Conservation (phyloP, 2,888 invertebrate species). For the Callinectes sapidus region DNA sequence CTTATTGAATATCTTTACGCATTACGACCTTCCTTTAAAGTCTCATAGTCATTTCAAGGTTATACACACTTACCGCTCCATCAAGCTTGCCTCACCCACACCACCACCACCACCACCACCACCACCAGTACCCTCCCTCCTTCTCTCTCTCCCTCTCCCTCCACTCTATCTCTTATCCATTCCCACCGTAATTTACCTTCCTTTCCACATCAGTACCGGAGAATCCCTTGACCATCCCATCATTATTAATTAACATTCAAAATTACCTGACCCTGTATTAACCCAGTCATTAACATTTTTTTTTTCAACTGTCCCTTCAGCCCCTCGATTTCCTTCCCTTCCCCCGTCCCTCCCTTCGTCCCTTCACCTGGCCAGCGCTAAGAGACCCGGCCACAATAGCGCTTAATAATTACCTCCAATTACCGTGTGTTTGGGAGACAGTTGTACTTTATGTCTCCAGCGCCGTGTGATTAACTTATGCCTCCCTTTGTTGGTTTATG, state of each 20-base stretch:
- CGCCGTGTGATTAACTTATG: slow-evolving; percentile 42
- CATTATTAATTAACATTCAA: slow-evolving; percentile 41
- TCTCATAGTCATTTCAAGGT: background rate
- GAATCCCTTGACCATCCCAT: slow-evolving; percentile 19
- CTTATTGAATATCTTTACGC: background rate
- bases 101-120: background rate
- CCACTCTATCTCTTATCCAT: background rate
- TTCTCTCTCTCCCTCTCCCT: background rate
- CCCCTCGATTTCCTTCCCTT: background rate
- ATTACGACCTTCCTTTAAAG: background rate
- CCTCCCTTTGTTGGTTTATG: slow-evolving; percentile 23
- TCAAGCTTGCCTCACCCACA: background rate
- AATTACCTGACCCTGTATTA: slow-evolving; percentile 30
- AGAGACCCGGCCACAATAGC: slow-evolving; percentile 17
- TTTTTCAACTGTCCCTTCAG: slow-evolving; percentile 35
- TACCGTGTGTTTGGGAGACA: slow-evolving; percentile 39
- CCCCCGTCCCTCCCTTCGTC: background rate
- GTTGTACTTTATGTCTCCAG: slow-evolving; percentile 46
- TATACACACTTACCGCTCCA: background rate
- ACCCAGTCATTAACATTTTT: slow-evolving; percentile 35
- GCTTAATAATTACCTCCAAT: slow-evolving; percentile 42
- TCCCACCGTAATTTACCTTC: slow-evolving; percentile 27
- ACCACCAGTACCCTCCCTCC: background rate
- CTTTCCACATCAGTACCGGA: slow-evolving; percentile 13
- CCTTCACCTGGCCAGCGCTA: slow-evolving; percentile 29